Conservation (phyloP, 2,113 vertebrate species). For the Pungitius pungitius region DNA sequence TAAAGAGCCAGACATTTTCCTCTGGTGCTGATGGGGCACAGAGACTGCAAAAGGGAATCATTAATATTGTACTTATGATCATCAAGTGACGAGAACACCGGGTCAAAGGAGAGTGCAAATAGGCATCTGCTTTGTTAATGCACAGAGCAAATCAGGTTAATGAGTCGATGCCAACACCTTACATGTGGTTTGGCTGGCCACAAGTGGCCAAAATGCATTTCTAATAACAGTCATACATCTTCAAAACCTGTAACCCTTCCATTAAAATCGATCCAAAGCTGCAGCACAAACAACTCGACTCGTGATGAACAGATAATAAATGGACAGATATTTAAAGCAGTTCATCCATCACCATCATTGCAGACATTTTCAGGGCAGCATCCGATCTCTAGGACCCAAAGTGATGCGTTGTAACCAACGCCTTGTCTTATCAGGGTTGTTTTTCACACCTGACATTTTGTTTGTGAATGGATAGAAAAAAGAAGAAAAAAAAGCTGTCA, state of each 20-base stretch:
- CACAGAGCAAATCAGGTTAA: background rate
- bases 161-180: background rate
- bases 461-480: conserved; percentile 51
- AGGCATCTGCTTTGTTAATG: background rate
- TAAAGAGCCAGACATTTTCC: conserved; percentile 4
- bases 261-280: background rate
- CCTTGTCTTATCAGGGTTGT: conserved; percentile 20
- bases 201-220: background rate
- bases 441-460: conserved; percentile 39
- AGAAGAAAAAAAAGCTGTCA: conserved; percentile 58
- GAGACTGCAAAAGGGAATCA: background rate
- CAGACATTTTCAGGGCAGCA: conserved; percentile 35
- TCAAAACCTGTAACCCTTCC: background rate
- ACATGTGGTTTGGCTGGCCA: background rate
- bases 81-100: background rate
- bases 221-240: background rate
- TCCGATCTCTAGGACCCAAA: conserved; percentile 25
- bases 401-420: conserved; percentile 15
- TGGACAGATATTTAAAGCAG: conserved; percentile 10
- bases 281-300: background rate
- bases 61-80: background rate
- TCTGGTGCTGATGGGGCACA: background rate
- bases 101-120: background rate
- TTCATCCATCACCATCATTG: conserved; percentile 11
- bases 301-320: conserved; percentile 19